Evolutionary conservation across 2,888 invertebrate species (phyloP), one percentile per base, ranked within the genome.

Genomic region (Hirtodrosophila trivittata): DNA sequence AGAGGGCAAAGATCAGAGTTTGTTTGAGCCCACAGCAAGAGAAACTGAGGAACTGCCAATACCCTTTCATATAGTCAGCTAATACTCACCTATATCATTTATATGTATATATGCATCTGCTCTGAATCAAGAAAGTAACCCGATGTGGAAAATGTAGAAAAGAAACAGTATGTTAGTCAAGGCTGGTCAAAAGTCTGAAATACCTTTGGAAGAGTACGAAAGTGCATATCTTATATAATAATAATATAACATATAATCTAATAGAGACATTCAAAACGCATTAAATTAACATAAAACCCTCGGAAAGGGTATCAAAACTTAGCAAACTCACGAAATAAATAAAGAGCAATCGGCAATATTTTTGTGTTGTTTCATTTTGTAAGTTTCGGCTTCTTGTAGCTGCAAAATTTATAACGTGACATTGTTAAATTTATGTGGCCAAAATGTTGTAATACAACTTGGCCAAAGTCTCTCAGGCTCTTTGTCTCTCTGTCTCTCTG

Each of bases 361-460:
- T 16, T 49, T 16, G 46, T 52, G 33, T 21, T 42, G 7, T 72
- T 50, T 41, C 39, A 54, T n/a, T 39, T 50, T 54, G 32, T 52
- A 37, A 50, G 56, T 57, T 47, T 25, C 57, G 47, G 33, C 32
- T 51, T 49, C 57, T 65, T 63, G 57, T 16, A 54, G 58, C 60
- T 66, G 66, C 63, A 67, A 69, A 82, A 82, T 83, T 86, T 83
- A 86, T 86, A 81, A 84, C 84, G 73, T 81, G 86, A 84, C 82
- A 86, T 77, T 77, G 84, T 81, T 75, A 42, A 75, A 86, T 86
- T 83, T 83, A 83, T 83, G 86, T 75, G 73, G 49, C 43, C 63
- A 63, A 71, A 76, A 66, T 77, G 69, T 68, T 80, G 77, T 77
- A 75, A 77, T 76, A 74, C 76, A 77, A 69, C 63, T 76, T 57